Conservation (phyloP, 1,140 invertebrate species). For the Wiebesia pumilae region DNA sequence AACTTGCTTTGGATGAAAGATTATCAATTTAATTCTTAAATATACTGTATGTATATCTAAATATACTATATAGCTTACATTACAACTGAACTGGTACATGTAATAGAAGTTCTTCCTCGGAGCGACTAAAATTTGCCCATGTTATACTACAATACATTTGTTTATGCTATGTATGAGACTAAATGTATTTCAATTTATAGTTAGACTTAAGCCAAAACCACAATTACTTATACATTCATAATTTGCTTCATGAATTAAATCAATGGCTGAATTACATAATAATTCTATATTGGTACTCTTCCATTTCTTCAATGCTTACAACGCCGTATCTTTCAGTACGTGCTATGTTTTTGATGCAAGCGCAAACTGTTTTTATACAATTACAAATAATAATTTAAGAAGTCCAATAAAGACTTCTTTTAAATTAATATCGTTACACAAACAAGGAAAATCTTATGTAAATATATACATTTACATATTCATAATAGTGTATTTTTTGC, state of each 20-base stretch:
- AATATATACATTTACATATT: constrained; percentile 49
- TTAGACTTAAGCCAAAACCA: constrained; percentile 58
- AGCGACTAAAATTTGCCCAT: constrained; percentile 51
- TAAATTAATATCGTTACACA: constrained; percentile 31
- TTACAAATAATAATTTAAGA: constrained; percentile 38
- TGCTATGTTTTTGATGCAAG: not conserved
- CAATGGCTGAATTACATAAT: constrained; percentile 46
- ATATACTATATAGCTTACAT: constrained; percentile 59
- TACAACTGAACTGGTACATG: constrained; percentile 63
- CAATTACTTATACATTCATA: constrained; percentile 60
- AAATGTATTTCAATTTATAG: constrained; percentile 56
- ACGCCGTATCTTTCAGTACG: constrained; percentile 15
- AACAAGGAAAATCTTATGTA: constrained; percentile 44
- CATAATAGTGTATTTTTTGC: constrained; percentile 43
- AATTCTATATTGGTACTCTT: constrained; percentile 30
- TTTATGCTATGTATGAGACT: constrained; percentile 55
- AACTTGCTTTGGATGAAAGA: constrained; percentile 30
- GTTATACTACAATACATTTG: constrained; percentile 62
- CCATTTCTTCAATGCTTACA: constrained; percentile 26
- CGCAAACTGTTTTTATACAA: constrained; percentile 32
- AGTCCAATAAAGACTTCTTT: constrained; percentile 14
- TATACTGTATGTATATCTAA: constrained; percentile 60
- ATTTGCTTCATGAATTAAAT: constrained; percentile 48
- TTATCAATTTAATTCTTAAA: constrained; percentile 38
- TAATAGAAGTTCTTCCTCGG: constrained; percentile 52